Base-by-base conservation (phyloP, 2,888 invertebrate species). In the Parnassius smintheus region DNA sequence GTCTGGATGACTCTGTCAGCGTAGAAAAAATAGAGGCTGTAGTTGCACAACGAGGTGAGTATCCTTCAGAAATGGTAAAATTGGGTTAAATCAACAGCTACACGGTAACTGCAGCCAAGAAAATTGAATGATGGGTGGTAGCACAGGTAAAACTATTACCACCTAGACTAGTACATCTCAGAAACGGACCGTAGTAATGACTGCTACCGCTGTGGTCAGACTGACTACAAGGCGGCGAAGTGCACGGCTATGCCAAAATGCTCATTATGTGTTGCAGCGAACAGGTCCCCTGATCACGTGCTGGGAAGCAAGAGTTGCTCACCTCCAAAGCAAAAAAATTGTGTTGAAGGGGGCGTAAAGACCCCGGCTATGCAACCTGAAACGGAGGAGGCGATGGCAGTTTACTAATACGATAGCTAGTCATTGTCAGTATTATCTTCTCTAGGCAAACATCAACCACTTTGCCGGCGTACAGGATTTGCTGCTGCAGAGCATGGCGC, bases 381-480 rank as follows among this genome's bases (percentile, higher is more conserved):
- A 42, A 35, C 1, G 0, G 57, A 48, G 48, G 50, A 9, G 35
- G 42, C 22, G 13, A 61, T 59, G 65, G 11, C 9, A 44, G 60
- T 44, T n/a, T n/a, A 12, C 46, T 51, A 51, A 11, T 49, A 10
- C 50, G 60, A 64, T 64, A 64, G 58, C 60, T 18, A 8, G 11
- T 44, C 4, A 44, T 44, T 11, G 9, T 44, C 25, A 50, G 52
- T 11, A 50, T 44, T 55, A 61, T 3, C 12, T 66, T 13, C 57
- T 67, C 9, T 68, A 68, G 52, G 62, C 59, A 18, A 70, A 9
- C 44, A 11, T 68, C 1, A 68, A 69, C 63, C 68, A 69, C 60
- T 66, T 62, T 46, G 62, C 61, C 8, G 9, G 48, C 9, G 68
- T 67, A 9, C 68, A 68, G 42, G 66, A 69, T 22, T 57, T 69